Conservation (phyloP, 2,888 invertebrate species). For the Platycheirus rosarum region DNA sequence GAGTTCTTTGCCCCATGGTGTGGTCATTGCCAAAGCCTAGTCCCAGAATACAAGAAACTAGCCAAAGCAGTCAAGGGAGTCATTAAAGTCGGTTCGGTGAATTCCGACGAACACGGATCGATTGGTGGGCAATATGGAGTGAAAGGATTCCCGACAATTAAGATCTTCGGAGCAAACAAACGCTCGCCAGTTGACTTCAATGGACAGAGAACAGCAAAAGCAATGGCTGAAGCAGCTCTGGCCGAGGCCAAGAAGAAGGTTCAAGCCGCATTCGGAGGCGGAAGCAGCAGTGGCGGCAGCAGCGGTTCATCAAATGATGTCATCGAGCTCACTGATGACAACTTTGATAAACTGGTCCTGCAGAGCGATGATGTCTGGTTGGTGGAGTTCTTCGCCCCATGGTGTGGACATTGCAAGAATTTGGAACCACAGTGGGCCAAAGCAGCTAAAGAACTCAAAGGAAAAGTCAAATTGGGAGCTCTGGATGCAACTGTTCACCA, state of each 20-base stretch:
- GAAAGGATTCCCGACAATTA: slow-evolving; percentile 97
- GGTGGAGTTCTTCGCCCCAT: slow-evolving; percentile 98
- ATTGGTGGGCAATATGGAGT: slow-evolving; percentile 92
- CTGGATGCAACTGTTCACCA: slow-evolving; percentile 97
- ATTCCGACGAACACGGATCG: slow-evolving; percentile 94
- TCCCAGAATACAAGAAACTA: slow-evolving; percentile 96
- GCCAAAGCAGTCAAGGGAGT: slow-evolving; percentile 97
- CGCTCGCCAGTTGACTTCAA: slow-evolving; percentile 91
- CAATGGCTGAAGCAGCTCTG: slow-evolving; percentile 92
- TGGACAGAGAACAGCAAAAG: slow-evolving; percentile 93
- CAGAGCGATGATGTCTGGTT: slow-evolving; percentile 98
- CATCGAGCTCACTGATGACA: slow-evolving; percentile 96
- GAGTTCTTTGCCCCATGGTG: slow-evolving; percentile 96
- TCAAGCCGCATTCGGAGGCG: slow-evolving; percentile 87
- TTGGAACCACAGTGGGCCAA: slow-evolving; percentile 98
- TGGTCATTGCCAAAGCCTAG: slow-evolving; percentile 94
- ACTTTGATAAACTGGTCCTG: slow-evolving; percentile 95
- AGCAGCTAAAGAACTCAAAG: slow-evolving; percentile 96
- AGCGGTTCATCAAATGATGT: slow-evolving; percentile 84
- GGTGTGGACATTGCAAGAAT: slow-evolving; percentile 98
- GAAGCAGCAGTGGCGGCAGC: slow-evolving; percentile 77
- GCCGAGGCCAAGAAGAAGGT: slow-evolving; percentile 90
- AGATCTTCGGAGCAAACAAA: slow-evolving; percentile 94
- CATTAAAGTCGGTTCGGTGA: slow-evolving; percentile 96
- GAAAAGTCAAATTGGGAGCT: slow-evolving; percentile 97